Conservation (phyloP, 2,888 invertebrate species). For the Drosophila longiperda region DNA sequence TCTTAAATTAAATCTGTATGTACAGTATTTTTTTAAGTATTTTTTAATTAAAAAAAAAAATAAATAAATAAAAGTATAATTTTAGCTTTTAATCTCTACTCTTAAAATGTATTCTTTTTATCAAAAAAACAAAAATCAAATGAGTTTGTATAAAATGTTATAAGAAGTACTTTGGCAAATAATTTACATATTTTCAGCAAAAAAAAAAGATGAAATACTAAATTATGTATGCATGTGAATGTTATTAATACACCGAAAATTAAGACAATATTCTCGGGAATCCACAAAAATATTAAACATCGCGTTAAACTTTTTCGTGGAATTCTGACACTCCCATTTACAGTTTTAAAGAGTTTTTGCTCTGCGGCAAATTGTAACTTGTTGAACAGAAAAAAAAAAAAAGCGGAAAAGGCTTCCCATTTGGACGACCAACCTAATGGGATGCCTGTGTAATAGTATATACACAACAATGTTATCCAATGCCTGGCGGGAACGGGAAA, state of each 20-base stretch:
- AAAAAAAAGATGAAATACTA: neutral
- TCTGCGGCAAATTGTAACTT: slow-evolving; percentile 23
- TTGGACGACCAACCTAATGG: slow-evolving; percentile 35
- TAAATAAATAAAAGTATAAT: no score
- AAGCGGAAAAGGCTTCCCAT: slow-evolving; percentile 19
- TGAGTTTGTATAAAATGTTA: neutral
- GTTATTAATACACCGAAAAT: neutral
- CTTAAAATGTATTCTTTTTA: neutral
- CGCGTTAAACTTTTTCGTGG: neutral
- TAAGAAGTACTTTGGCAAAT: neutral
- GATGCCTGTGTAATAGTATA: slow-evolving; percentile 10
- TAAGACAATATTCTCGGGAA: neutral
- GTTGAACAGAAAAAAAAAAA: slow-evolving; percentile 25
- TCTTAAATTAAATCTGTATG: neutral
- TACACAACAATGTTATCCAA: slow-evolving; percentile 48
- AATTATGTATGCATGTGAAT: neutral
- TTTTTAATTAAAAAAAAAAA: no score
- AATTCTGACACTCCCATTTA: neutral
- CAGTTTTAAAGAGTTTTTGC: slow-evolving; percentile 6
- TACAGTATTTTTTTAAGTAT: neutral
- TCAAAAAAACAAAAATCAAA: neutral
- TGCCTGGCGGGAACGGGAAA: slow-evolving; percentile 25
- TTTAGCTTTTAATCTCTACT: neutral
- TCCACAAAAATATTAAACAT: neutral
- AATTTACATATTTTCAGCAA: neutral